Evolutionary conservation across 2,113 vertebrate genomes (phyloP), one percentile per base, ranked within the genome.

Genomic region (Hippoglossus stenolepis): DNA sequence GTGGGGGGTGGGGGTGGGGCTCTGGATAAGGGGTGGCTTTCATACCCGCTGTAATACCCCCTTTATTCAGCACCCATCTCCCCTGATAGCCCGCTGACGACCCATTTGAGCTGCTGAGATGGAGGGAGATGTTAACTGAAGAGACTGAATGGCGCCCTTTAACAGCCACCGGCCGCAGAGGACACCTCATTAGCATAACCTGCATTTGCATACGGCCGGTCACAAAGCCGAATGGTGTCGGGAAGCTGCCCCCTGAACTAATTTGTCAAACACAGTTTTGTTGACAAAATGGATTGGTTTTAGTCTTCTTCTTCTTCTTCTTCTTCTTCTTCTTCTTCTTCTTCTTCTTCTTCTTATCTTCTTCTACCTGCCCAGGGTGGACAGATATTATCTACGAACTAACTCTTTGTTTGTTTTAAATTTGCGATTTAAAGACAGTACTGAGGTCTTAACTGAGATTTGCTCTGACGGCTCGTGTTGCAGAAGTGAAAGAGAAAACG

Each of bases 1-100:
- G 89, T 23, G 15, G 14, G 0, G 61, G 28, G 5, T 0, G 31
- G 31, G 31, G 31, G 31, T 28, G 49, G 65, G 59, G 21, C 18
- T 65, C 70, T 6, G 75, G 82, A 91, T 89, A 45, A 91, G 72
- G 79, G 88, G 60, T 17, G 4, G 77, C 89, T 89, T 92, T 91
- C 69, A 90, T 86, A 49, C 21, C 1, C 18, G 0, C 76, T 65
- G 40, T 80, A 89, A 91, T 81, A 85, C 64, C 80, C 86, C 83
- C 72, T 88, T 90, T 88, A 86, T 90, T 65, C 64, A 54, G 83
- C 15, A 49, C 23, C 14, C 75, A 13, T 21, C 82, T 63, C 77
- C 80, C 73, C 76, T 49, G 70, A 84, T 77, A 21, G 77, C 65
- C 65, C 4, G 13, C 53, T 63, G 79, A 85, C 68, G 71, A 74